phyloP scores from a whole-genome alignment of 1,140 invertebrate genomes.

The Chelonus insularis region DNA sequence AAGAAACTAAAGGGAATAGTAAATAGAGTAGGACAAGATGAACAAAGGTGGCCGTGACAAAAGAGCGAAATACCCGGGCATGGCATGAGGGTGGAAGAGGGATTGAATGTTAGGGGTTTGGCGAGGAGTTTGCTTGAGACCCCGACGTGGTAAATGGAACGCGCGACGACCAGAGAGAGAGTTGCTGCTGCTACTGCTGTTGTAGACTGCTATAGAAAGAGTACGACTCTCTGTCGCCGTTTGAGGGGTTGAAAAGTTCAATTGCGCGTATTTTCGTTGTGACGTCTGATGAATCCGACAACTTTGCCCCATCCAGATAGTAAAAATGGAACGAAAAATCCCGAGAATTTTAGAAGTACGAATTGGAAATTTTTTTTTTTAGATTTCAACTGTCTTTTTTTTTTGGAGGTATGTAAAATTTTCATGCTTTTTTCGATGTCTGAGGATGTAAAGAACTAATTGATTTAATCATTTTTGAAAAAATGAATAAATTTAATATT shows the following conservation, averaged over 20 bases:
- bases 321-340: conserved; percentile 39
- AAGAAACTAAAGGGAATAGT: conserved; percentile 29
- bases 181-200: conserved; percentile 21
- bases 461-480: too few species aligned
- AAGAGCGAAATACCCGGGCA: conserved; percentile 47
- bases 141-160: conserved; percentile 29
- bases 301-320: conserved; percentile 11
- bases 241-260: conserved; percentile 58
- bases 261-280: conserved; percentile 59
- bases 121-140: not conserved
- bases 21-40: conserved; percentile 56
- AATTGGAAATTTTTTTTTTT: too few species aligned
- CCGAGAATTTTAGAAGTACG: not conserved
- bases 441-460: too few species aligned
- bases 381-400: too few species aligned
- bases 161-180: conserved; percentile 3
- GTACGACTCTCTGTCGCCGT: conserved; percentile 24
- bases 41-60: conserved; percentile 56
- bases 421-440: too few species aligned
- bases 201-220: conserved; percentile 26
- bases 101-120: conserved; percentile 22
- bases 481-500: too few species aligned
- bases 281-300: conserved; percentile 55
- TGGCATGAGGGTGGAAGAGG: conserved; percentile 32
- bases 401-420: too few species aligned